Evolutionary conservation across 2,888 invertebrate species (phyloP).

Genomic region (Galerucella calmariensis): DNA sequence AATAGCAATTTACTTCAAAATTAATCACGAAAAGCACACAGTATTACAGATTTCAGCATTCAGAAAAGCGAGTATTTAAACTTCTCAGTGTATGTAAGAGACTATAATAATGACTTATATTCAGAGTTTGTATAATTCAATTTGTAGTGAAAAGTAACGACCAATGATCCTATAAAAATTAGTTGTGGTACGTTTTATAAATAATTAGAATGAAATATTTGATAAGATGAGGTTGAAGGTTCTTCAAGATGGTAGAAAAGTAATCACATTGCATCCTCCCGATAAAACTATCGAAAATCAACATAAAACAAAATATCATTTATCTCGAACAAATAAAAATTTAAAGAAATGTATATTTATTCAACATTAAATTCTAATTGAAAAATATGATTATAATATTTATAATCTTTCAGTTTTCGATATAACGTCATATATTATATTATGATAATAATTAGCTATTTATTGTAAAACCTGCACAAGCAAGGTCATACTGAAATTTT

Average conservation of each 20-base stretch:
- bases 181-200: not conserved
- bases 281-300: constrained; percentile 13
- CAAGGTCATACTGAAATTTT: not conserved
- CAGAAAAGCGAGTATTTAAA: too few relatives aligned
- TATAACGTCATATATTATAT: not conserved
- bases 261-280: constrained; percentile 11
- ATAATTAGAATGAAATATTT: not conserved
- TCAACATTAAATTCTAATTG: not conserved
- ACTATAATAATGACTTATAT: too few relatives aligned
- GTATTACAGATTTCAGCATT: not conserved
- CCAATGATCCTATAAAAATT: not conserved
- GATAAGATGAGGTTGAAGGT: constrained; percentile 23
- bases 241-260: not conserved
- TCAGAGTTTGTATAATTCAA: too few relatives aligned
- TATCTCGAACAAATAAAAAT: constrained; percentile 23
- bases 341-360: constrained; percentile 1
- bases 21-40: not conserved
- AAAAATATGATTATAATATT: not conserved
- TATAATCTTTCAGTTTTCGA: not conserved
- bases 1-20: not conserved
- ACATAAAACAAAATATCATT: constrained; percentile 11
- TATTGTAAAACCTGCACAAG: not conserved
- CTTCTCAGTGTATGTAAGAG: too few relatives aligned
- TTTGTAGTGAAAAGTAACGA: not conserved
- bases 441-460: not conserved